Conservation (phyloP, 2,888 invertebrate genomes). For the Drosophila prostipennis region DNA sequence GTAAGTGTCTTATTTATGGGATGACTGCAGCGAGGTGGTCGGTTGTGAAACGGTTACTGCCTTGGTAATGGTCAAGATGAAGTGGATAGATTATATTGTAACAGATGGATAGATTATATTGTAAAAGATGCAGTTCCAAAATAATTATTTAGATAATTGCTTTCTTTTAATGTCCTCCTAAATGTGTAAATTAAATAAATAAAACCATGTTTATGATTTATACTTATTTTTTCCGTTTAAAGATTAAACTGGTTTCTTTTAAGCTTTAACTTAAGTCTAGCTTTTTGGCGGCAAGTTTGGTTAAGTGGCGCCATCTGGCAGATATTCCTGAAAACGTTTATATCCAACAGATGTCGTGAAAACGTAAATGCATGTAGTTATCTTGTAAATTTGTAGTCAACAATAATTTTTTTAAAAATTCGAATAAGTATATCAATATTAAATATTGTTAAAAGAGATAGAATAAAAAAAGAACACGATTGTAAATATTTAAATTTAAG, state of each 20-base stretch:
- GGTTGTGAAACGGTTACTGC: constrained; percentile 28
- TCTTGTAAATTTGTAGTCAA: background rate
- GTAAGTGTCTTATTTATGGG: constrained; percentile 34
- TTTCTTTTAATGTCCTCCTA: background rate
- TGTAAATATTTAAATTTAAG: no score
- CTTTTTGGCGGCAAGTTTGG: background rate
- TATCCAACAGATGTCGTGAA: background rate
- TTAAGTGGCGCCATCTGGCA: constrained; percentile 3
- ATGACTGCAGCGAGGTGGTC: constrained; percentile 27
- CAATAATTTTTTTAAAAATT: background rate
- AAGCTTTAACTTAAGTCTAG: background rate
- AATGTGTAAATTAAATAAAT: no score
- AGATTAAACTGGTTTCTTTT: background rate
- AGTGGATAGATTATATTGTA: background rate
- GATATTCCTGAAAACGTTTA: background rate
- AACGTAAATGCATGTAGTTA: background rate
- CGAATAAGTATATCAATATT: background rate
- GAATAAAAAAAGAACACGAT: no score
- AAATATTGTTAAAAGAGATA: no score
- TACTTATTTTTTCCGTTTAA: background rate
- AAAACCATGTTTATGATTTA: no score
- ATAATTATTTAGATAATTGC: background rate
- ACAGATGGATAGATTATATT: no score
- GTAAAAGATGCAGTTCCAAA: background rate
- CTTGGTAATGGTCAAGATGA: constrained; percentile 21